phyloP scores from a whole-genome alignment of 2,888 invertebrate genomes.

The Amphiduros pacificus region DNA sequence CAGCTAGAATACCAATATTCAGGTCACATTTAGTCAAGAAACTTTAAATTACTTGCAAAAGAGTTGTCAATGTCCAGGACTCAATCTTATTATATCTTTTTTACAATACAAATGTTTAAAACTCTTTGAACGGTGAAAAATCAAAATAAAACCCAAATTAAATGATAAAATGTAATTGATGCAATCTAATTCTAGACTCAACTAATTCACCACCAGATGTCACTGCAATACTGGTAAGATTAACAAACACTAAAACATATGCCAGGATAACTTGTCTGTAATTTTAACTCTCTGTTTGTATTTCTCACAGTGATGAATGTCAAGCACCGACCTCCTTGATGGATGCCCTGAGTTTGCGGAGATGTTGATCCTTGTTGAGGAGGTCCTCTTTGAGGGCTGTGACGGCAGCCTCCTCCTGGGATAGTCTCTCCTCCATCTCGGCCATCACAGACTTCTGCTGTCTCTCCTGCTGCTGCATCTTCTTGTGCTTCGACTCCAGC shows the following conservation, averaged over 20 bases:
- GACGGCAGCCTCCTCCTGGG: conserved; percentile 47
- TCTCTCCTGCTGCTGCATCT: conserved; percentile 40
- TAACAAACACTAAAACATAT: too few relatives aligned
- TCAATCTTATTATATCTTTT: too few relatives aligned
- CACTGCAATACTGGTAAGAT: too few relatives aligned
- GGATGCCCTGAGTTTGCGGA: conserved; percentile 41
- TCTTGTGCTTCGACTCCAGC: conserved; percentile 44
- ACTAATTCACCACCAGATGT: too few relatives aligned
- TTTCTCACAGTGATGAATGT: too few relatives aligned
- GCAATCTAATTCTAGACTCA: too few relatives aligned
- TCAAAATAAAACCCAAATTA: too few relatives aligned
- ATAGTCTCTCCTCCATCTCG: conserved; percentile 41
- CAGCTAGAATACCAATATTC: conserved; percentile 35
- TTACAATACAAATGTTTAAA: too few relatives aligned
- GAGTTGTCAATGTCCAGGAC: not conserved
- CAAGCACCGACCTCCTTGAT: conserved; percentile 51
- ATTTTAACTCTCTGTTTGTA: too few relatives aligned
- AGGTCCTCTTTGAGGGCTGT: conserved; percentile 41
- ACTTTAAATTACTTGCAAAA: not conserved
- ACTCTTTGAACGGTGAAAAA: too few relatives aligned
- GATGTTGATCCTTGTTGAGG: conserved; percentile 41
- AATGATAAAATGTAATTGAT: too few relatives aligned
- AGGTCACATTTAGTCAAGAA: not conserved
- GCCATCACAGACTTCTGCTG: conserved; percentile 43
- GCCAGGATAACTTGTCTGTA: too few relatives aligned